These are phyloP conservation scores for Streptopelia turtur DNA, from an alignment of 2,797 vertebrate species.

Conservation along the genomic window DNA sequence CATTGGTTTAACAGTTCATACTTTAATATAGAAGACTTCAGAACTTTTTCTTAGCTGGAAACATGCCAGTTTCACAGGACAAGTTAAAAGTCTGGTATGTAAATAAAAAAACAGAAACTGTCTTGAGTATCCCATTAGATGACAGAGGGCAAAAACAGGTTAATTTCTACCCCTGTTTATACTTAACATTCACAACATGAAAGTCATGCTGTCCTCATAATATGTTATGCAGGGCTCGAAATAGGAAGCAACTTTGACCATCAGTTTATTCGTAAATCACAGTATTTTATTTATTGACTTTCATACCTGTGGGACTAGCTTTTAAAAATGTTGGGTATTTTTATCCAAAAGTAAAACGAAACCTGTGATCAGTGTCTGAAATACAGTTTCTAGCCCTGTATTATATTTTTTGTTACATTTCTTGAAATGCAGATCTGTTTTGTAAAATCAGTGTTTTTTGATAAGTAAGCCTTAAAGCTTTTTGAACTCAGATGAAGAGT, in stretches of 20 bases:
- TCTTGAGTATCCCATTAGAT: constrained; percentile 45
- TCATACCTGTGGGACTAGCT: constrained; percentile 21
- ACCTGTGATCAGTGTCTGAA: constrained; percentile 36
- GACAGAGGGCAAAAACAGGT: constrained; percentile 63
- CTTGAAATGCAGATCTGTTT: constrained; percentile 35
- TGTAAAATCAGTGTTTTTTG: not conserved
- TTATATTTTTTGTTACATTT: constrained; percentile 55
- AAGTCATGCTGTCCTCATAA: constrained; percentile 68
- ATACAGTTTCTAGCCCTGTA: constrained; percentile 78
- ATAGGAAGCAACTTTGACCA: constrained; percentile 50
- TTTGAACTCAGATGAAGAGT: constrained; percentile 12
- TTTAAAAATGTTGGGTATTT: constrained; percentile 5
- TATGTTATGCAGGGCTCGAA: constrained; percentile 77
- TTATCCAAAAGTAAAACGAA: constrained; percentile 1
- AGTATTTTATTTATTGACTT: constrained; percentile 22
- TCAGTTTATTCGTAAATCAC: constrained; percentile 46
- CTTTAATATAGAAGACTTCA: constrained; percentile 15
- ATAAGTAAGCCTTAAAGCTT: constrained; percentile 2
- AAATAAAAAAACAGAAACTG: constrained; percentile 3
- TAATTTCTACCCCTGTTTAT: constrained; percentile 84
- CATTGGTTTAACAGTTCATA: constrained; percentile 39
- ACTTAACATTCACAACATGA: constrained; percentile 65
- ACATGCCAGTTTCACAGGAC: constrained; percentile 30
- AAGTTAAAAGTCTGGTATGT: constrained; percentile 38
- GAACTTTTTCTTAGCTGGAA: constrained; percentile 51